Conservation (phyloP, 2,797 vertebrate genomes). For the Hydrolagus colliei region DNA sequence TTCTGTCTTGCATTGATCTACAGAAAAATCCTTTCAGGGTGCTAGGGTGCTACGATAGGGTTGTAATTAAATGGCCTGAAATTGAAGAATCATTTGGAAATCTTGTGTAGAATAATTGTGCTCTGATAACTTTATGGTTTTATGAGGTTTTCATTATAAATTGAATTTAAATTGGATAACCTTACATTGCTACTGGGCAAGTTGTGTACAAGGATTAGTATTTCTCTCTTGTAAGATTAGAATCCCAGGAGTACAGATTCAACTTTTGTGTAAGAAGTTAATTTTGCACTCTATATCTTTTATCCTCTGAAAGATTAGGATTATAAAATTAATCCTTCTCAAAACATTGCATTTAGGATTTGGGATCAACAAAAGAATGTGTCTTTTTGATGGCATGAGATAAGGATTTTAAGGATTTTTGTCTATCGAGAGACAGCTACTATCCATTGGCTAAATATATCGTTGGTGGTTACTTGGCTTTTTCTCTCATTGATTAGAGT, state of each 20-base stretch:
- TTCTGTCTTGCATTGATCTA: no score
- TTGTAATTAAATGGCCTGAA: neutral
- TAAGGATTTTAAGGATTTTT: slow-evolving; percentile 10
- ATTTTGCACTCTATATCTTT: slow-evolving; percentile 4
- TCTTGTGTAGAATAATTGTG: neutral
- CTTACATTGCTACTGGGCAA: neutral
- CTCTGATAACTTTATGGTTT: neutral
- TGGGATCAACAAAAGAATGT: neutral
- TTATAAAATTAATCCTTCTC: slow-evolving; percentile 7
- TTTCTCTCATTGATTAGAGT: neutral
- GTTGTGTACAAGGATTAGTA: neutral
- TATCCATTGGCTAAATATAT: neutral
- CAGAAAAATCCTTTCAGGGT: no score
- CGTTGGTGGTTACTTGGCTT: neutral
- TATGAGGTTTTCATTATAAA: neutral
- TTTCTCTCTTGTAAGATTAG: neutral
- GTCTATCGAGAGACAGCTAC: neutral
- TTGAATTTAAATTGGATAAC: neutral
- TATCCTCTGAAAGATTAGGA: slow-evolving; percentile 7
- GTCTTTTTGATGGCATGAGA: slow-evolving; percentile 5
- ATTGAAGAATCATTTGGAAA: neutral
- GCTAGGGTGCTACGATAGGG: neutral
- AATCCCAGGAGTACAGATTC: neutral
- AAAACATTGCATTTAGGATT: neutral
- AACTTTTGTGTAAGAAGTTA: slow-evolving; percentile 15